These are phyloP conservation scores for Drosophila bocqueti DNA, from an alignment of 1,140 invertebrate genomes.

Conservation along the genomic window DNA sequence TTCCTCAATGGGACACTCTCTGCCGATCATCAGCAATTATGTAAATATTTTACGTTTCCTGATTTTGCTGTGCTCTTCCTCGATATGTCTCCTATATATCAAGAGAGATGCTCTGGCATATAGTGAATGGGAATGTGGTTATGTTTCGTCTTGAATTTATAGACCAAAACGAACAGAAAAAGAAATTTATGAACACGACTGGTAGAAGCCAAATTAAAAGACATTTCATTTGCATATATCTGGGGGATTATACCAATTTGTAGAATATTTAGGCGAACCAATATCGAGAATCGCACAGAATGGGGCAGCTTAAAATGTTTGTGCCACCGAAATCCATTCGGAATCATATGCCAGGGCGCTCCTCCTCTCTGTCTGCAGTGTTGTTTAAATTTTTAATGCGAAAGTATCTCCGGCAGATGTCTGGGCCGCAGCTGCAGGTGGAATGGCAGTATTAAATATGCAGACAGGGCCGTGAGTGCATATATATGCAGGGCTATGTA, in stretches of 20 bases:
- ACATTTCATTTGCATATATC: slow-evolving; percentile 42
- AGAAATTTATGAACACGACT: slow-evolving; percentile 40
- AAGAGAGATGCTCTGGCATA: slow-evolving; percentile 1
- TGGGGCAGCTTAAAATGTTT: slow-evolving; percentile 27
- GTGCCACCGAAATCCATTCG: slow-evolving; percentile 15
- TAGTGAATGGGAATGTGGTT: slow-evolving; percentile 47
- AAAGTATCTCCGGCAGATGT: slow-evolving; percentile 69
- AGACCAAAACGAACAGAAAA: neutral
- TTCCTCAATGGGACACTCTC: slow-evolving; percentile 25
- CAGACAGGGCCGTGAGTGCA: slow-evolving; percentile 65
- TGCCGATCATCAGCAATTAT: slow-evolving; percentile 49
- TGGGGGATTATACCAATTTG: slow-evolving; percentile 41
- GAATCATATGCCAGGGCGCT: slow-evolving; percentile 8
- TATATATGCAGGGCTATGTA: slow-evolving; percentile 26
- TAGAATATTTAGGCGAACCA: slow-evolving; percentile 32
- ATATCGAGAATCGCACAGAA: slow-evolving; percentile 20
- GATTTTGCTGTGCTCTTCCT: slow-evolving; percentile 16
- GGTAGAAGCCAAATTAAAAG: slow-evolving; percentile 20
- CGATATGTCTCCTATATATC: neutral
- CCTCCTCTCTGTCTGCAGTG: slow-evolving; percentile 53
- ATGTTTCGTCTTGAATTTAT: slow-evolving; percentile 23
- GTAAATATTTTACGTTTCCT: slow-evolving; percentile 56
- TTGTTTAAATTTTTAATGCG: slow-evolving; percentile 79
- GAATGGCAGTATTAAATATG: slow-evolving; percentile 75
- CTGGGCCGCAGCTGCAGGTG: slow-evolving; percentile 72